Evolutionary conservation across 2,797 vertebrate species (phyloP).

Genomic region (Manis pentadactyla): DNA sequence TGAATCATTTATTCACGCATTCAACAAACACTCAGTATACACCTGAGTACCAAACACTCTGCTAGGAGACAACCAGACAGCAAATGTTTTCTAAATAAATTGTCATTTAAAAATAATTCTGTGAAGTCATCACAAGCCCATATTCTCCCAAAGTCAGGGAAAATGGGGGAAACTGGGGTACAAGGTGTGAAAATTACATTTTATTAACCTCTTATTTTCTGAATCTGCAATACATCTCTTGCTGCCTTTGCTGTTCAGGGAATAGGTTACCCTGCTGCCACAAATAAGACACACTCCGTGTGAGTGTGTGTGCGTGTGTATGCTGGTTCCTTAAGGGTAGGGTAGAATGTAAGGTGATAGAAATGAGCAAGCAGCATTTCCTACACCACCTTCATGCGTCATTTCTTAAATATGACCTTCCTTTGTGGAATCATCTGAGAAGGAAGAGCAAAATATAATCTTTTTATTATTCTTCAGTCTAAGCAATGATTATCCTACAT

Average conservation of each 20-base stretch:
- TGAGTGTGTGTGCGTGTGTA: neutral
- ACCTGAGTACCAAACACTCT: neutral
- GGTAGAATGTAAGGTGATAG: neutral
- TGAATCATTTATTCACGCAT: conserved; percentile 45
- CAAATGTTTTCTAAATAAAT: conserved; percentile 14
- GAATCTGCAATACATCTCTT: neutral
- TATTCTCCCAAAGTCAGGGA: neutral
- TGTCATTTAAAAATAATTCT: conserved; percentile 12
- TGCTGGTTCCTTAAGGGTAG: neutral
- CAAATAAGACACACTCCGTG: neutral
- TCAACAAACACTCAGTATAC: neutral
- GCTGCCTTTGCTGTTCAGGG: neutral
- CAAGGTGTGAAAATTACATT: neutral
- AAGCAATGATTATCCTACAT: neutral
- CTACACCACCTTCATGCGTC: neutral
- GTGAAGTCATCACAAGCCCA: neutral
- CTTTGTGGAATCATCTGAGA: neutral
- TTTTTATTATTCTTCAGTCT: neutral
- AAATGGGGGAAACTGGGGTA: neutral
- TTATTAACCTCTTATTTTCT: neutral
- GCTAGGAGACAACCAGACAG: neutral
- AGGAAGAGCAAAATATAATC: neutral
- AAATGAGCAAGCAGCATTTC: neutral
- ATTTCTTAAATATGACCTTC: neutral
- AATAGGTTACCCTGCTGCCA: neutral